These are phyloP conservation scores for Agrochola circellaris DNA, from an alignment of 2,888 invertebrate genomes.

Conservation along the genomic window DNA sequence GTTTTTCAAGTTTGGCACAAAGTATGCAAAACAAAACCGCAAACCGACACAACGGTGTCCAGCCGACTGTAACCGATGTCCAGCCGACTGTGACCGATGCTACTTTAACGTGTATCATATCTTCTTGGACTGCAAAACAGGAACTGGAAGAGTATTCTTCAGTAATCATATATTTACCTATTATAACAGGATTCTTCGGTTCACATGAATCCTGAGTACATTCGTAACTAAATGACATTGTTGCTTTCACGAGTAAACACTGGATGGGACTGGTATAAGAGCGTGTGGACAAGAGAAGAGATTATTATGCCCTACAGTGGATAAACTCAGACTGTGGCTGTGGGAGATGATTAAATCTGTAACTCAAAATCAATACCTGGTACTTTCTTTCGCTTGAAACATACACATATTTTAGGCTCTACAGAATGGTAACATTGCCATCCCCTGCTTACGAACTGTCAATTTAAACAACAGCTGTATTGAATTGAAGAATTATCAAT, in stretches of 20 bases:
- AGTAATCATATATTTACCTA: background rate
- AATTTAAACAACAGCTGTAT: background rate
- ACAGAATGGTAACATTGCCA: background rate
- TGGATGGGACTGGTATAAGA: too few relatives aligned
- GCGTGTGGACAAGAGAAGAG: background rate
- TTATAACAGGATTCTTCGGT: background rate
- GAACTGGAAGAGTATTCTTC: background rate
- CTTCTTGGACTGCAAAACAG: background rate
- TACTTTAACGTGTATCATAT: background rate
- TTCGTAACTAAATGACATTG: background rate
- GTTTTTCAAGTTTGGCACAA: slow-evolving; percentile 23
- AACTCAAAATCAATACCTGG: background rate
- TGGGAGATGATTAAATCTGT: background rate
- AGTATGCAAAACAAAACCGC: slow-evolving; percentile 19
- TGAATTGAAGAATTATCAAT: background rate
- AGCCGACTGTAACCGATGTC: background rate
- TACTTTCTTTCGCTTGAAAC: background rate
- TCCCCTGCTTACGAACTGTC: background rate
- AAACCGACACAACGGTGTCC: background rate
- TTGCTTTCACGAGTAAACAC: too few relatives aligned
- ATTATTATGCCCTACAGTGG: background rate
- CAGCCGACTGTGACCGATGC: background rate
- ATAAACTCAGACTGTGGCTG: background rate
- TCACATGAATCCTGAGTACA: background rate
- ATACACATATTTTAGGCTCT: background rate